These are phyloP conservation scores for Gracilinanus agilis DNA, from an alignment of 2,113 vertebrate genomes.

Conservation along the genomic window DNA sequence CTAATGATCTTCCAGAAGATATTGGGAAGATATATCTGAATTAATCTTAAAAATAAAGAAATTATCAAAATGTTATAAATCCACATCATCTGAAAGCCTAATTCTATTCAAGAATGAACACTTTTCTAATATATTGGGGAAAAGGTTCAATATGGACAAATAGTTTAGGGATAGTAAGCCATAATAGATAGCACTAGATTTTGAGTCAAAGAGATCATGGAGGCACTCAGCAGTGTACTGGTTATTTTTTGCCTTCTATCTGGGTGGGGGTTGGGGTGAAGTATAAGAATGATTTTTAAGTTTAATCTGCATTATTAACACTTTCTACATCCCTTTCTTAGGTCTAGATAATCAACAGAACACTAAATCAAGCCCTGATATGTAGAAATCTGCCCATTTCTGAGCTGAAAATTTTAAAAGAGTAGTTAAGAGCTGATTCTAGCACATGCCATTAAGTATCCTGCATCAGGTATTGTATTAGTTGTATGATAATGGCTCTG, in stretches of 20 bases:
- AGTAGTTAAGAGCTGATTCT: not conserved
- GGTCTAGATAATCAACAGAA: not conserved
- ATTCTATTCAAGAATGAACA: slow-evolving; percentile 12
- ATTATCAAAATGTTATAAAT: slow-evolving; percentile 1
- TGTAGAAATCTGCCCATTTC: not conserved
- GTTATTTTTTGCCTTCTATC: not conserved
- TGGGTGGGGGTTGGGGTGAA: too few species aligned
- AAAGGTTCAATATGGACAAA: slow-evolving; percentile 1
- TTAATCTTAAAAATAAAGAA: slow-evolving; percentile 27
- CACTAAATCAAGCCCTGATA: not conserved
- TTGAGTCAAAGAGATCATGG: not conserved
- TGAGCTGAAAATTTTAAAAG: not conserved
- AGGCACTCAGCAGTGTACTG: not conserved
- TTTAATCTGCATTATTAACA: not conserved
- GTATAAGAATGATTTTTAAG: not conserved
- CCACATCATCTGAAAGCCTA: not conserved
- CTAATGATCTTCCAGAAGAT: not conserved
- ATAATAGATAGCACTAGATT: not conserved
- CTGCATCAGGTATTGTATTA: too few species aligned
- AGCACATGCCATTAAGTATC: not conserved
- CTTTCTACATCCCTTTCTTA: not conserved
- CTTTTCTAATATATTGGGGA: slow-evolving; percentile 26
- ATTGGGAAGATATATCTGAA: slow-evolving; percentile 49
- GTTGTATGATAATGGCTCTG: not conserved
- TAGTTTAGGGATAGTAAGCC: not conserved